Percentiles rank a stretch among this genome's conserved stretches.
These are phyloP conservation scores for Brachycybe producta DNA, from an alignment of 2,888 invertebrate genomes.

Conservation along the genomic window DNA sequence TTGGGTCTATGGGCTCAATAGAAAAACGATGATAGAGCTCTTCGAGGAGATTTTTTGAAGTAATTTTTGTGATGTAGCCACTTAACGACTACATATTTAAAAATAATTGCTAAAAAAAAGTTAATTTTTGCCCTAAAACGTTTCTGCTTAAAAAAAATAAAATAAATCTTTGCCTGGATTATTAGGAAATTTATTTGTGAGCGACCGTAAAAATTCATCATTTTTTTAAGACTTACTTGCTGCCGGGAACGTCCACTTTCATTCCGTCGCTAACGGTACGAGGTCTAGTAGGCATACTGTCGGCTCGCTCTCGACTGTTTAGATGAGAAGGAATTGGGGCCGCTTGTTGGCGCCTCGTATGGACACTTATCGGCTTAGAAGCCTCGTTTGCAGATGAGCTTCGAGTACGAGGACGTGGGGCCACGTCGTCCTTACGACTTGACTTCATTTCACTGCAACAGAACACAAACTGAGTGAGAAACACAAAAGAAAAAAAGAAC, in stretches of 20 bases:
- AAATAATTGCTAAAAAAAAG: no score
- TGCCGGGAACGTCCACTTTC: slow-evolving; percentile 27
- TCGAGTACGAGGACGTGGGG: slow-evolving; percentile 49
- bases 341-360: slow-evolving; percentile 47
- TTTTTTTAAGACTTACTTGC: slow-evolving; percentile 10
- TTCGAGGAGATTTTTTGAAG: no score
- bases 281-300: slow-evolving; percentile 65
- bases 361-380: slow-evolving; percentile 47
- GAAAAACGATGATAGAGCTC: no score
- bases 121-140: no score
- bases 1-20: no score
- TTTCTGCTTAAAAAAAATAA: no score
- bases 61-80: no score
- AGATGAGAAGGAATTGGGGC: slow-evolving; percentile 12
- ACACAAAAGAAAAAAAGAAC: neutral
- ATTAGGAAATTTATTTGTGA: no score
- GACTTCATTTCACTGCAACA: slow-evolving; percentile 48
- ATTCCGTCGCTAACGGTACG: slow-evolving; percentile 50
- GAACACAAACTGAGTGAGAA: neutral
- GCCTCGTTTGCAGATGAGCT: slow-evolving; percentile 60
- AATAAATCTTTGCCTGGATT: no score
- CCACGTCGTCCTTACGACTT: slow-evolving; percentile 43
- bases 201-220: no score
- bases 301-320: slow-evolving; percentile 52
- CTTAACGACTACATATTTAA: no score